phyloP scores from a whole-genome alignment of 2,888 invertebrate genomes.

The Epistrophella euchroma region DNA sequence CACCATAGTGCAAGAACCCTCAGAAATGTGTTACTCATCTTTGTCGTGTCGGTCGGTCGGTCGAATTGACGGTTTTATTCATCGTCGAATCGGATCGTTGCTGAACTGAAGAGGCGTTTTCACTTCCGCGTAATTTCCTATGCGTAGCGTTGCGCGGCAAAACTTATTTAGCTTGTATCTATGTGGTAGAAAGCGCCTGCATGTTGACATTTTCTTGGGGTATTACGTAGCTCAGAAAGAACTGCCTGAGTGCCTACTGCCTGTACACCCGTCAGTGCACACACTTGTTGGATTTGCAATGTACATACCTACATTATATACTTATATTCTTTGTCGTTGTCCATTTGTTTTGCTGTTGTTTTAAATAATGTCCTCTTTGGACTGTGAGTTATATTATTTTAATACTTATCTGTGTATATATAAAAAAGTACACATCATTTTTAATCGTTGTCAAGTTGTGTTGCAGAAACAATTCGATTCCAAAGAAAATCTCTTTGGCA shows the following conservation, averaged over 20 bases:
- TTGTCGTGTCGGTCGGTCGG: slow-evolving; percentile 14
- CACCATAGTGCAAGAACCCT: slow-evolving; percentile 56
- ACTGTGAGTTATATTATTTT: slow-evolving; percentile 21
- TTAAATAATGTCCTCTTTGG: slow-evolving; percentile 34
- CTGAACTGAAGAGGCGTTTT: slow-evolving; percentile 63
- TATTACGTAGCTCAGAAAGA: slow-evolving; percentile 56
- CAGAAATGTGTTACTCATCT: slow-evolving; percentile 64
- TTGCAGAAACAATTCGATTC: slow-evolving; percentile 59
- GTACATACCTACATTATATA: too few species aligned
- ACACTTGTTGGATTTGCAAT: slow-evolving; percentile 49
- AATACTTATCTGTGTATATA: background rate
- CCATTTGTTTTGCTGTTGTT: slow-evolving; percentile 24
- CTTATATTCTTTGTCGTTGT: slow-evolving; percentile 16
- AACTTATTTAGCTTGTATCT: slow-evolving; percentile 43
- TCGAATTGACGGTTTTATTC: slow-evolving; percentile 11
- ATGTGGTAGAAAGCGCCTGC: slow-evolving; percentile 62
- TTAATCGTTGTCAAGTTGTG: slow-evolving; percentile 66
- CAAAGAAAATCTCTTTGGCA: slow-evolving; percentile 56
- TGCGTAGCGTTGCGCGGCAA: slow-evolving; percentile 67
- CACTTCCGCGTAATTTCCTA: slow-evolving; percentile 75
- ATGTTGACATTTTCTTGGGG: slow-evolving; percentile 62
- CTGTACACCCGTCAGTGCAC: slow-evolving; percentile 24
- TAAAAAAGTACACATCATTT: slow-evolving; percentile 6
- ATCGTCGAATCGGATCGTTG: slow-evolving; percentile 30
- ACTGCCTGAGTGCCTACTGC: background rate